Percentiles rank a stretch among this genome's conserved stretches.
Evolutionary conservation across 2,113 vertebrate species (phyloP).

Genomic region (Coryphaenoides rupestris): DNA sequence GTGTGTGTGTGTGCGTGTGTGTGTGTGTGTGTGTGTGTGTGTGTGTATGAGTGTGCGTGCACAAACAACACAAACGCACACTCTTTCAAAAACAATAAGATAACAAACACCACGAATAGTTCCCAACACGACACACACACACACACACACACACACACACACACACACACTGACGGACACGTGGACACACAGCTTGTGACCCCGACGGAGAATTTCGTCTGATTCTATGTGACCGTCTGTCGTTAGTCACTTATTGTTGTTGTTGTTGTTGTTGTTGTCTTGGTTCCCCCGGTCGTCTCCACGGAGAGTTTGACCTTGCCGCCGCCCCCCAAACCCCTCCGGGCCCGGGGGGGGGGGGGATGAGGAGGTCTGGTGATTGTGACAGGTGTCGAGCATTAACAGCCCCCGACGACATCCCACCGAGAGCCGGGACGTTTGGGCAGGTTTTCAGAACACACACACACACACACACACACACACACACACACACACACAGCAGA

Average conservation of each 20-base stretch:
- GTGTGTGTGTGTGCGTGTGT: no score
- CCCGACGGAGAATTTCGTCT: conserved; percentile 35
- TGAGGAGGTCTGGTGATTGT: conserved; percentile 52
- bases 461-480: no score
- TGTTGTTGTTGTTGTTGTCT: conserved; percentile 33
- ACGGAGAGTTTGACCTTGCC: conserved; percentile 68
- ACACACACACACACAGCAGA: no score
- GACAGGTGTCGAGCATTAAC: conserved; percentile 63
- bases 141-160: not conserved
- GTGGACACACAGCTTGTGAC: conserved; percentile 21
- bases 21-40: not conserved
- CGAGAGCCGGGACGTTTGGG: conserved; percentile 38
- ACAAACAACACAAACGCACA: not conserved
- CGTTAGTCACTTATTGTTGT: conserved; percentile 52
- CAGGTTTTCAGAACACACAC: no score
- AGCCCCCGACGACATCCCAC: conserved; percentile 54
- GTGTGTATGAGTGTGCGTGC: not conserved
- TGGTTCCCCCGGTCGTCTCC: conserved; percentile 27
- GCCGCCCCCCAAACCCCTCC: not conserved
- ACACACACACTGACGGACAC: conserved; percentile 1
- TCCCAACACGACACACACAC: not conserved
- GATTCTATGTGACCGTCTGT: conserved; percentile 53
- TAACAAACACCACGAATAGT: not conserved
- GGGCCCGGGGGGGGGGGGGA: conserved; percentile 44
- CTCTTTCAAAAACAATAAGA: not conserved